Conservation (phyloP, 2,888 invertebrate genomes). For the Apodemia mormo region DNA sequence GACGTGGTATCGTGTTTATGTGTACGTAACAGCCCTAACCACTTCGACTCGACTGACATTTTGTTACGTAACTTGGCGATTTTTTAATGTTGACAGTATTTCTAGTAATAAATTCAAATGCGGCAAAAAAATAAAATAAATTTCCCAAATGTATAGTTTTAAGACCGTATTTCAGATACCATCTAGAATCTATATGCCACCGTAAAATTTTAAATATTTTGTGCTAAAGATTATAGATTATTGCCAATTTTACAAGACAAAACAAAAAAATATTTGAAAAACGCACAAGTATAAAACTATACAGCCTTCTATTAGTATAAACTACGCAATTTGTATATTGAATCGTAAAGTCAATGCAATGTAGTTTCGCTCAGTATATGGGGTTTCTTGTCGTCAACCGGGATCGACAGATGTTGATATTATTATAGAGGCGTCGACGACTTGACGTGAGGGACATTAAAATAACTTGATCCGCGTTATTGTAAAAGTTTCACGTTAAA, state of each 20-base stretch:
- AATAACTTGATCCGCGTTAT: slow-evolving; percentile 5
- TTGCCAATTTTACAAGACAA: neutral
- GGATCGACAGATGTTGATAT: slow-evolving; percentile 3
- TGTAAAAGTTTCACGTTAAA: neutral
- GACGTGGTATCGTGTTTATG: no score
- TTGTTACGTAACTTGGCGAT: no score
- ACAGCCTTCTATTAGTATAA: neutral
- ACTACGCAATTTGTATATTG: neutral
- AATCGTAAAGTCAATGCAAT: neutral
- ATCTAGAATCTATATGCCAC: no score
- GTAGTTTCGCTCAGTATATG: neutral
- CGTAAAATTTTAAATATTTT: no score
- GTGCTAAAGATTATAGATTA: neutral
- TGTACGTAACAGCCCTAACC: no score
- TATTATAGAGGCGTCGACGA: neutral
- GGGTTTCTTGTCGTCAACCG: neutral
- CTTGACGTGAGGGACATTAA: slow-evolving; percentile 3
- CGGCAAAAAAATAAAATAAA: no score
- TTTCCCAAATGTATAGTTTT: no score
- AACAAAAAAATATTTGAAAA: neutral
- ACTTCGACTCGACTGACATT: no score
- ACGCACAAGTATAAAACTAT: neutral
- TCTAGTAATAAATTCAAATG: no score
- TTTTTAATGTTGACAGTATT: no score
- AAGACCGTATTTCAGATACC: no score